A percentile compares a stretch with the other conserved stretches of the same genome.
Conservation (phyloP, 2,888 invertebrate genomes). For the Andrena haemorrhoa region DNA sequence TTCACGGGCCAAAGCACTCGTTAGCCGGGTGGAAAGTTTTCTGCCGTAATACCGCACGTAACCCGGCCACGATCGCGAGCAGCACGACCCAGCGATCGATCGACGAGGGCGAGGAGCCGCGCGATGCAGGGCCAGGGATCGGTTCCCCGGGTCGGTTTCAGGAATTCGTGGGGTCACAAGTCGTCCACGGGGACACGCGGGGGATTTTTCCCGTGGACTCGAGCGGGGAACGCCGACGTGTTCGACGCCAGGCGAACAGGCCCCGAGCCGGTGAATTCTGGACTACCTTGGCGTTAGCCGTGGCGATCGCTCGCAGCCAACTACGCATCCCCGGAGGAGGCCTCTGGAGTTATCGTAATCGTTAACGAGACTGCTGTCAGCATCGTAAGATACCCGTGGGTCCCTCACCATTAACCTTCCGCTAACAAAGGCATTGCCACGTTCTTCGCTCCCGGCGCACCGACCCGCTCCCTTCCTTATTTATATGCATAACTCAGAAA, state of each 20-base stretch:
- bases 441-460: conserved; percentile 77
- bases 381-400: conserved; percentile 80
- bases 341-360: conserved; percentile 79
- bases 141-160: conserved; percentile 7
- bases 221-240: conserved; percentile 8
- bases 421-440: conserved; percentile 82
- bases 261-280: conserved; percentile 52
- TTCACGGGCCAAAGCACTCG: conserved; percentile 30
- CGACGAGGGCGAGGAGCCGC: not conserved
- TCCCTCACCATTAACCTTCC: conserved; percentile 81
- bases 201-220: conserved; percentile 30
- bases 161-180: conserved; percentile 11
- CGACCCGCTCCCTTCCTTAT: conserved; percentile 78
- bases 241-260: conserved; percentile 46
- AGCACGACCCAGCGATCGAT: conserved; percentile 6
- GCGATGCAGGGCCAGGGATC: not conserved
- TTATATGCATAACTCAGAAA: conserved; percentile 83
- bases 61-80: not conserved
- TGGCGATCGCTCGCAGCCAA: conserved; percentile 51
- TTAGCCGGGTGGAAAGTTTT: conserved; percentile 47
- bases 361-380: conserved; percentile 82
- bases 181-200: not conserved
- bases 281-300: conserved; percentile 59
- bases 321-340: conserved; percentile 69
- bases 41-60: conserved; percentile 14